Conservation (phyloP, 2,113 vertebrate species). For the Centrocercus urophasianus region DNA sequence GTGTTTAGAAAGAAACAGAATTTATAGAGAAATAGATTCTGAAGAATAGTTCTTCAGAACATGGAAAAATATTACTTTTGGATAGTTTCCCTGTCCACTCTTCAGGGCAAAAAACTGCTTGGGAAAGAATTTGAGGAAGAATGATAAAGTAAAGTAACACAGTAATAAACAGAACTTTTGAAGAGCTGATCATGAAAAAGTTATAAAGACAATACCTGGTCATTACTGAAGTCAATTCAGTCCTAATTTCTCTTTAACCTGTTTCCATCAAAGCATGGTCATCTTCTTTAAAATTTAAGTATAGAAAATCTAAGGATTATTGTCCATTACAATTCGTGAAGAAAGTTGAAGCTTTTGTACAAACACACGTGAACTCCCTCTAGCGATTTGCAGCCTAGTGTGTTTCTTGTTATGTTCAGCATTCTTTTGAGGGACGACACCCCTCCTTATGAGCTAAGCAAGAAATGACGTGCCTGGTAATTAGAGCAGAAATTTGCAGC, state of each 20-base stretch:
- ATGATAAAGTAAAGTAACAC: not conserved
- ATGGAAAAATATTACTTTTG: not conserved
- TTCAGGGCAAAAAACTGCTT: not conserved
- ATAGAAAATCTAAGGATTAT: not conserved
- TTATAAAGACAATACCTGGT: not conserved
- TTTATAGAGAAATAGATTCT: not conserved
- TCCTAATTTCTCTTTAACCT: not conserved
- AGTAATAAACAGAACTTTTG: not conserved
- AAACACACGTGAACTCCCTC: fast-evolving
- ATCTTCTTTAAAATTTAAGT: not conserved
- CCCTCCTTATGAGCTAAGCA: not conserved
- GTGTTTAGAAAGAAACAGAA: not conserved
- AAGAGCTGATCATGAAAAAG: not conserved
- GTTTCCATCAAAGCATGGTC: not conserved
- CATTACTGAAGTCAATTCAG: not conserved
- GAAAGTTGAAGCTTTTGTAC: not conserved
- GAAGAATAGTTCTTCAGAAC: not conserved
- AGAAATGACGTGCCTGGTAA: conserved; percentile 8
- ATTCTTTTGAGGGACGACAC: not conserved
- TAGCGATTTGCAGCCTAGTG: not conserved
- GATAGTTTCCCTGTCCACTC: not conserved
- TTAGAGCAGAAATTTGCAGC: not conserved
- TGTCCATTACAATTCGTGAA: not conserved
- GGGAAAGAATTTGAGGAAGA: not conserved
- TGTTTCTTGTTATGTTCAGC: not conserved